phyloP scores from a whole-genome alignment of 1,140 invertebrate species.

The Drosophila leontia region DNA sequence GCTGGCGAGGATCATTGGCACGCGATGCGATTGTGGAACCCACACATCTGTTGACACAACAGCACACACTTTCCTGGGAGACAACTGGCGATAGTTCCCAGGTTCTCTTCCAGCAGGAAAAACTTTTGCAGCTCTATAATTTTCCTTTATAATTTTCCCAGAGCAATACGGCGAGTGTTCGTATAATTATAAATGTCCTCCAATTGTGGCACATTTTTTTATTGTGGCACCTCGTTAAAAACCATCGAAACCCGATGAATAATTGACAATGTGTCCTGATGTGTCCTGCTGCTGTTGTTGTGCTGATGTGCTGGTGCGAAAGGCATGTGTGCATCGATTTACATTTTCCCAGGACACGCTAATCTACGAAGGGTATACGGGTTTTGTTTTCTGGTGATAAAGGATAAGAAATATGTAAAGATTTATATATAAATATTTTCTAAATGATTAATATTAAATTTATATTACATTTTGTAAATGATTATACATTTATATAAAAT shows the following conservation, averaged over 20 bases:
- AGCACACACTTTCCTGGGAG: conserved; percentile 7
- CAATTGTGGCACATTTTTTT: conserved; percentile 35
- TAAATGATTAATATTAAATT: too few species aligned
- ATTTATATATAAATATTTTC: too few species aligned
- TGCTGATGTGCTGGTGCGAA: conserved; percentile 37
- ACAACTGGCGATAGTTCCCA: conserved; percentile 29
- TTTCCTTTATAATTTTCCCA: conserved; percentile 25
- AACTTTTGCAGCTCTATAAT: conserved; percentile 58
- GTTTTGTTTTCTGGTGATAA: neutral
- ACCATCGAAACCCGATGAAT: conserved; percentile 34
- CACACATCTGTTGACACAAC: conserved; percentile 55
- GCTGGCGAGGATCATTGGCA: conserved; percentile 36
- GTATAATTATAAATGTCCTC: conserved; percentile 43
- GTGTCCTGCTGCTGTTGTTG: neutral
- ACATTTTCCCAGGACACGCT: conserved; percentile 28
- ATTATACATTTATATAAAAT: too few species aligned
- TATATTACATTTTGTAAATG: too few species aligned
- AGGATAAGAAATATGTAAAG: too few species aligned
- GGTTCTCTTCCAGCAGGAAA: conserved; percentile 7
- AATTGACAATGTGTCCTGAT: conserved; percentile 36
- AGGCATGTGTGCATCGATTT: conserved; percentile 39
- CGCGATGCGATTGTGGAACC: conserved; percentile 43
- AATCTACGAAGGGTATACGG: neutral
- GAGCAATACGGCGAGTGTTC: conserved; percentile 20
- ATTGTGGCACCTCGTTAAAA: conserved; percentile 55